Conservation (phyloP, 2,113 vertebrate genomes). For the Chloropsis hardwickii region DNA sequence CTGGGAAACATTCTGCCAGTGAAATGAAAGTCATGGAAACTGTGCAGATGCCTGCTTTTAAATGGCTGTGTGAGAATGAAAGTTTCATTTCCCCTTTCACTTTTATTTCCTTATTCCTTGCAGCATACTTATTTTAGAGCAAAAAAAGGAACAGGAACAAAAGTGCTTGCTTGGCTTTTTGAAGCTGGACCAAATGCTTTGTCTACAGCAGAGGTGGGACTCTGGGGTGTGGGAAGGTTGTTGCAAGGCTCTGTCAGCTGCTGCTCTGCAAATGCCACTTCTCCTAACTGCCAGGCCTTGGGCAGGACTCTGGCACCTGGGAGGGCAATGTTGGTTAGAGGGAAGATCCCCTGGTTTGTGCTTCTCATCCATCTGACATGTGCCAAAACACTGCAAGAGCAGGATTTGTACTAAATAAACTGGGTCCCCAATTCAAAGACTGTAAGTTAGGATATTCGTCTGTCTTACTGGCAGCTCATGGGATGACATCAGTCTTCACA, state of each 20-base stretch:
- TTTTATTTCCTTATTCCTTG: constrained; percentile 36
- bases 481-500: not conserved
- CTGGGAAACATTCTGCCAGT: not conserved
- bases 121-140: not conserved
- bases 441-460: accelerated
- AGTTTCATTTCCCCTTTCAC: constrained; percentile 14
- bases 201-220: not conserved
- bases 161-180: not conserved
- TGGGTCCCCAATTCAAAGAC: not conserved
- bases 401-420: not conserved
- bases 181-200: not conserved
- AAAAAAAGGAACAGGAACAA: not conserved
- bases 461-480: not conserved
- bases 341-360: not conserved
- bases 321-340: not conserved
- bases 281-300: not conserved
- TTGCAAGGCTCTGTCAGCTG: not conserved
- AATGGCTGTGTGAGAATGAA: not conserved
- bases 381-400: not conserved
- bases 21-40: not conserved
- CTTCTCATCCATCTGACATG: not conserved
- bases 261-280: not conserved
- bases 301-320: not conserved
- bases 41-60: not conserved
- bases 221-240: not conserved